phyloP scores from a whole-genome alignment of 2,113 vertebrate genomes.

The Origma solitaria region DNA sequence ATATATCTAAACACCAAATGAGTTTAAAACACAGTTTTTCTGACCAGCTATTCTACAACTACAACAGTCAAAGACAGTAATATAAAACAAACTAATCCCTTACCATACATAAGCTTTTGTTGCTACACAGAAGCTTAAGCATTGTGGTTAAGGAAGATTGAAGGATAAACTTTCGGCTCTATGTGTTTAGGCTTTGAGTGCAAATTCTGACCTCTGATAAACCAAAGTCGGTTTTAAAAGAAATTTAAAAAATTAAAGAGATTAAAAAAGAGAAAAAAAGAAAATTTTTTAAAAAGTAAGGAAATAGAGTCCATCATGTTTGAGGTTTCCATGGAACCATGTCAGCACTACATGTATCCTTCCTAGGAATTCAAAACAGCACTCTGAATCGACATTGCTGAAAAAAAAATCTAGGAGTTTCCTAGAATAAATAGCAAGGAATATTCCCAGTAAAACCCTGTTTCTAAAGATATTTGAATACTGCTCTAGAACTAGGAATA shows the following conservation, averaged over 20 bases:
- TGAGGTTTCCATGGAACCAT: neutral
- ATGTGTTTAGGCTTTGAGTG: neutral
- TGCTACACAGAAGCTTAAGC: neutral
- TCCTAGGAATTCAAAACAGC: neutral
- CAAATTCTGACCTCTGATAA: neutral
- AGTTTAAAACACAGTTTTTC: neutral
- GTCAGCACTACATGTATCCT: neutral
- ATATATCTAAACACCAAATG: neutral
- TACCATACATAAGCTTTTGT: neutral
- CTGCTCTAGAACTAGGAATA: neutral
- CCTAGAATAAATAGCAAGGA: neutral
- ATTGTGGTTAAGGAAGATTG: neutral
- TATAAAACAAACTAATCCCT: neutral
- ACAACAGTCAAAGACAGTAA: neutral
- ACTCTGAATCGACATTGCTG: neutral
- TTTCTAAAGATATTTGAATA: neutral
- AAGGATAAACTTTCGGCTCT: neutral
- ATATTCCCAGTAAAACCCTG: neutral
- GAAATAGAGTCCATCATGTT: no score
- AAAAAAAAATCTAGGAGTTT: neutral
- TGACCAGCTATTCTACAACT: neutral
- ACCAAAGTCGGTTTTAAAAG: neutral
- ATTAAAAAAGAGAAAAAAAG: accelerated
- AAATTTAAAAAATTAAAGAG: neutral
- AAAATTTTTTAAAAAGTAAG: no score